Conservation (phyloP, 2,888 invertebrate species). For the Osedax fenrisi region DNA sequence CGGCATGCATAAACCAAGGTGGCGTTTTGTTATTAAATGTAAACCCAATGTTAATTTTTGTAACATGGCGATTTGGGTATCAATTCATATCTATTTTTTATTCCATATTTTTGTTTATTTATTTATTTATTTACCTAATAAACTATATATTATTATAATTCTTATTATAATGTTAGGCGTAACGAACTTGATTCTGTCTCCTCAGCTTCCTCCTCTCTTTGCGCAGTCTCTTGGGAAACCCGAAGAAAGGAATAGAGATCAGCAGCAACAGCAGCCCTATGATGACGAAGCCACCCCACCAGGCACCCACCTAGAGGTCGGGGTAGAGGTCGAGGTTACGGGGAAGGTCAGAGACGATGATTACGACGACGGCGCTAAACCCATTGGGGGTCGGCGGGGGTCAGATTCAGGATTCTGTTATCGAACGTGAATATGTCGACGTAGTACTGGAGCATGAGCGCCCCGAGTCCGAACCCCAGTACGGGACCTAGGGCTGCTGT, state of each 20-base stretch:
- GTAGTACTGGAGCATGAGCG: constrained; percentile 76
- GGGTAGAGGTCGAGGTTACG: too few relatives aligned
- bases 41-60: too few relatives aligned
- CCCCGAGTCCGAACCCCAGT: constrained; percentile 79
- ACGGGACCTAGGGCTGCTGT: constrained; percentile 94
- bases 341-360: too few relatives aligned
- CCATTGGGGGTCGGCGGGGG: constrained; percentile 53
- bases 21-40: too few relatives aligned
- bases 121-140: too few relatives aligned
- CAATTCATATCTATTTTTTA: too few relatives aligned
- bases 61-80: too few relatives aligned
- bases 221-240: constrained; percentile 64
- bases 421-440: constrained; percentile 69
- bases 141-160: too few relatives aligned
- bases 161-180: too few relatives aligned
- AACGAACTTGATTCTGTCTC: neutral
- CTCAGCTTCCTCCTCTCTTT: neutral
- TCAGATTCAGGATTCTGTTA: constrained; percentile 36
- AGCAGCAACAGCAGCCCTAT: constrained; percentile 72
- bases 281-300: constrained; percentile 67
- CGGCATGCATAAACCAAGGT: too few relatives aligned
- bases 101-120: too few relatives aligned
- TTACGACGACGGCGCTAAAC: too few relatives aligned
- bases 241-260: constrained; percentile 79
- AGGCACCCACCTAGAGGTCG: constrained; percentile 52